Evolutionary conservation across 2,888 invertebrate genomes (phyloP).

Genomic region (Adela reaumurella): DNA sequence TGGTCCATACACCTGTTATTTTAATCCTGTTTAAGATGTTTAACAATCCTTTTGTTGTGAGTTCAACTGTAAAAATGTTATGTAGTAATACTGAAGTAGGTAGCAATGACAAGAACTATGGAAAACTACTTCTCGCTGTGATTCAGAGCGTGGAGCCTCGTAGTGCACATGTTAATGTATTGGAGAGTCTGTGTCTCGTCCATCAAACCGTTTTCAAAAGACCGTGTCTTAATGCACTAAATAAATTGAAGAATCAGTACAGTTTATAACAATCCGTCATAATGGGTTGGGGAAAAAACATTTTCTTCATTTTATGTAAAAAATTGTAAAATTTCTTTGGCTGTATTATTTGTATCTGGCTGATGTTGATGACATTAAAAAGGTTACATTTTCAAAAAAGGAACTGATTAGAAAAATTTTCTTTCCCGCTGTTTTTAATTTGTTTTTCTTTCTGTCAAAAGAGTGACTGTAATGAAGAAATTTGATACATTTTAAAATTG

Average conservation of each 20-base stretch:
- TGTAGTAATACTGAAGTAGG: constrained; percentile 12
- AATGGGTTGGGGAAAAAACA: constrained; percentile 14
- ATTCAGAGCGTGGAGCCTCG: constrained; percentile 17
- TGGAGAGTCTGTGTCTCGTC: constrained; percentile 14
- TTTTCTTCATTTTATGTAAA: not conserved
- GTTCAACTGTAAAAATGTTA: not conserved
- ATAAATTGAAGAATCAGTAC: constrained; percentile 7
- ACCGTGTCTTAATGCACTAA: constrained; percentile 24
- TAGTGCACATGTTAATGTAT: constrained; percentile 9
- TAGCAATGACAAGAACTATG: constrained; percentile 24
- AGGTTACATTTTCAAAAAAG: too few relatives aligned
- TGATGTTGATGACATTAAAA: too few relatives aligned
- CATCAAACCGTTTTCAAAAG: constrained; percentile 23
- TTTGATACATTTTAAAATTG: too few relatives aligned
- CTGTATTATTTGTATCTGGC: too few relatives aligned
- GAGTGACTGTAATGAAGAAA: not conserved
- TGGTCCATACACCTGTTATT: constrained; percentile 24
- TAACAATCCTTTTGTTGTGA: constrained; percentile 16
- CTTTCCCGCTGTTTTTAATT: too few relatives aligned
- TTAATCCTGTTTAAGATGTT: constrained; percentile 25
- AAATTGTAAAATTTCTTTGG: not conserved
- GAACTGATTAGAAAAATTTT: too few relatives aligned
- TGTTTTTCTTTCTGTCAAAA: too few relatives aligned
- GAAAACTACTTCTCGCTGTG: constrained; percentile 23
- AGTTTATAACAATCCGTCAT: constrained; percentile 2